Conservation (phyloP, 2,797 vertebrate genomes). For the Petrocephalus sullivani region DNA sequence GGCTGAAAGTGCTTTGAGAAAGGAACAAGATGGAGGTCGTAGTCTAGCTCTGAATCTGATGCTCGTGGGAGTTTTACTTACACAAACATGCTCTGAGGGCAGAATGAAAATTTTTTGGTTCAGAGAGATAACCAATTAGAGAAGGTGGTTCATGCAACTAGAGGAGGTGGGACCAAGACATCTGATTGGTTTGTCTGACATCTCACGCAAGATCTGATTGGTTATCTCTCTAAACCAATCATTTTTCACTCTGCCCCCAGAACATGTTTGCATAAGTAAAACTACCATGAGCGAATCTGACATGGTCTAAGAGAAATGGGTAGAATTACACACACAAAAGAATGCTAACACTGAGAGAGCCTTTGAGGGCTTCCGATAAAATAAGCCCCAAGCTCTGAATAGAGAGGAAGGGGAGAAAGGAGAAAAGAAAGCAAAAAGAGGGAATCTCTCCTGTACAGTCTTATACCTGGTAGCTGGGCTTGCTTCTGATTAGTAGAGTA, state of each 20-base stretch:
- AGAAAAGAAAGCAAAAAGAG: slow-evolving; percentile 10
- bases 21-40: not conserved
- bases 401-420: slow-evolving; percentile 25
- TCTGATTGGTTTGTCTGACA: no score
- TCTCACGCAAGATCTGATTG: no score
- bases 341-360: not conserved
- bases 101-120: no score
- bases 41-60: not conserved
- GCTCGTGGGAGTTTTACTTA: no score
- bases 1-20: not conserved
- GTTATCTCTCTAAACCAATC: no score
- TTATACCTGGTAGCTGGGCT: not conserved
- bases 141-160: no score
- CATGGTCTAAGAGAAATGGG: not conserved
- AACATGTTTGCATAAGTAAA: no score
- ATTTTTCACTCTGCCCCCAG: no score
- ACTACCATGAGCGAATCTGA: not conserved
- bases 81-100: no score
- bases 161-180: no score
- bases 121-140: no score
- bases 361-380: slow-evolving; percentile 60
- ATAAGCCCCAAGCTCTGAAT: slow-evolving; percentile 56
- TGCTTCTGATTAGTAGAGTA: not conserved
- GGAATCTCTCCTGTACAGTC: not conserved
- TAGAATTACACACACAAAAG: not conserved